Percentiles rank a stretch among this genome's conserved stretches.
Conservation (phyloP, 2,113 vertebrate species). For the Panthera tigris region DNA sequence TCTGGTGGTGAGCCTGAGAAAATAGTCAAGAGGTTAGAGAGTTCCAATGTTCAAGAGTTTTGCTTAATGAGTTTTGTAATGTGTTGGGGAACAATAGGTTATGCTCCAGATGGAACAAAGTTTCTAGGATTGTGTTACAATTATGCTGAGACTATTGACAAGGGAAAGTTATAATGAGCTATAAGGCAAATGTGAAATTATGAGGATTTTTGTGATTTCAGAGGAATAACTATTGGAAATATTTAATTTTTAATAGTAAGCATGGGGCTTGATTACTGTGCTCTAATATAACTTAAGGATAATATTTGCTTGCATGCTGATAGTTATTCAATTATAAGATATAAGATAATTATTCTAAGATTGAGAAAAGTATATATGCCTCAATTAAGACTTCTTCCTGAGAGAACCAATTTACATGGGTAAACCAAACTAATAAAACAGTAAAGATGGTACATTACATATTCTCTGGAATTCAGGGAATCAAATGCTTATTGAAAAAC, state of each 20-base stretch:
- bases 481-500: not conserved
- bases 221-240: not conserved
- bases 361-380: not conserved
- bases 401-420: not conserved
- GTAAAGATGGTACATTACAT: not conserved
- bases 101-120: constrained; percentile 11
- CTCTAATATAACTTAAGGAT: not conserved
- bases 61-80: not conserved
- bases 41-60: not conserved
- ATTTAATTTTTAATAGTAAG: not conserved
- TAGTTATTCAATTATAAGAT: not conserved
- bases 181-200: not conserved
- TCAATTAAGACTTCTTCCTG: not conserved
- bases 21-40: not conserved
- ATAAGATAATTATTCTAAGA: not conserved
- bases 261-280: not conserved
- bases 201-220: not conserved
- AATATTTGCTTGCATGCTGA: not conserved
- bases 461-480: not conserved
- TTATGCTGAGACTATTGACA: not conserved
- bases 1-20: constrained; percentile 3
- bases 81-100: constrained; percentile 19
- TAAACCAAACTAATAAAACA: not conserved
- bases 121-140: constrained; percentile 23
- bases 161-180: not conserved